Conservation (phyloP, 2,113 vertebrate species). For the Chloropsis cyanopogon region DNA sequence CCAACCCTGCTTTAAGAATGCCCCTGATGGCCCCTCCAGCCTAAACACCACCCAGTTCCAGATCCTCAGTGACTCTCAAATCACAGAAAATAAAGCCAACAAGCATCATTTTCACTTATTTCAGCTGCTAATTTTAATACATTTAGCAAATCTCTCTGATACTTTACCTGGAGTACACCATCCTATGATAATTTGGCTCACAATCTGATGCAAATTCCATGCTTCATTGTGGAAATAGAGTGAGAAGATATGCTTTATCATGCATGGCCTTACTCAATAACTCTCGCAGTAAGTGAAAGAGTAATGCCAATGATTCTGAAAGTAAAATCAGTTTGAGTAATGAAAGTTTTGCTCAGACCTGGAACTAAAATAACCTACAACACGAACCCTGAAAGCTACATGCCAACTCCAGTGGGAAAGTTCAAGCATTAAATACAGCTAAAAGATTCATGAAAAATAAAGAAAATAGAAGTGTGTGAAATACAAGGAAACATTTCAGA, state of each 20-base stretch:
- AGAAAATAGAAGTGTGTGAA: not conserved
- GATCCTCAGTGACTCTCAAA: not conserved
- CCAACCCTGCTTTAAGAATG: not conserved
- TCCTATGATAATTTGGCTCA: not conserved
- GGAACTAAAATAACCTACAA: not conserved
- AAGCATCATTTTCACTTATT: not conserved
- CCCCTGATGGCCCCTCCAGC: not conserved
- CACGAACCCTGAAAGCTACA: accelerated
- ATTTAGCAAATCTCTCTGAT: not conserved
- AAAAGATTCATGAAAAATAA: not conserved
- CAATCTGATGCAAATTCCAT: not conserved
- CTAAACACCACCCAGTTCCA: not conserved
- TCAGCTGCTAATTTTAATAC: not conserved
- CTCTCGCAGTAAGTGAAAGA: not conserved
- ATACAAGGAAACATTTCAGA: not conserved
- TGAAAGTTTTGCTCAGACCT: not conserved
- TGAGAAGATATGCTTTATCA: not conserved
- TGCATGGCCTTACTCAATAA: accelerated
- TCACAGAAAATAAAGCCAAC: not conserved
- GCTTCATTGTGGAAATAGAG: not conserved
- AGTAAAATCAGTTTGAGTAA: not conserved
- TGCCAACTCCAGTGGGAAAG: not conserved
- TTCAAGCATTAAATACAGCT: not conserved
- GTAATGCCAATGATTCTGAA: not conserved
- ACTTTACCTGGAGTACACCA: not conserved